Base-by-base conservation (phyloP, 2,888 invertebrate species). In the Diarsia dahlii region DNA sequence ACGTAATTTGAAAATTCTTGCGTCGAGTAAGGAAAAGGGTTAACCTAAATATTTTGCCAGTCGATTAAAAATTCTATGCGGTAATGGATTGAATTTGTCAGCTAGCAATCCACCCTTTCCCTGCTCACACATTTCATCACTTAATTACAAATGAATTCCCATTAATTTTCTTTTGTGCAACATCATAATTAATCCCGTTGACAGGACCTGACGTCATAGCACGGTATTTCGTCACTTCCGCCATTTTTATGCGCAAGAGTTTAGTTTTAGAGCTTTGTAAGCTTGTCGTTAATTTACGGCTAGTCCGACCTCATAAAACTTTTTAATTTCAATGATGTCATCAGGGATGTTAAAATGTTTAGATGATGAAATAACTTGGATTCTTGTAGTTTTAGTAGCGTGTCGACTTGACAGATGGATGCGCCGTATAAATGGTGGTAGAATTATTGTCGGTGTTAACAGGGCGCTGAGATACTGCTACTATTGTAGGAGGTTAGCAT, bases 221-320 rank as follows among this genome's bases (percentile, higher is more conserved):
- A 2, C 13, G 67, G 54, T 63, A 73, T 87, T 87, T 82, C 87
- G 84, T 85, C 86, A 85, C 84, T 85, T 87, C 87, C 89, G 84
- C 78, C 77, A 88, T 85, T 81, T 71, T 82, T 78, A 82, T 88
- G 84, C 71, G 88, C 88, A 79, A 77, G 77, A 84, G 84, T 87
- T 87, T 77, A 71, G 89, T 87, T 87, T 82, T 80, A 81, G 81
- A 88, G 78, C 79, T 73, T 81, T 64, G 80, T 50, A 69, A 83
- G 86, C 84, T 84, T 72, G 71, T 63, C 69, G 79, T 64, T 74
- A 77, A 84, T 86, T 86, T 86, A 84, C 71, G 20, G n/a, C 60
- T 23, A 48, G 72, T 72, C 60, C 39, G 79, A 83, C 86, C 84
- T 84, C 75, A 86, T 84, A 85, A 85, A 85, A 78, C 83, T 74